Base-by-base conservation (phyloP, 2,888 invertebrate species). In the Sminthurinus aureus region DNA sequence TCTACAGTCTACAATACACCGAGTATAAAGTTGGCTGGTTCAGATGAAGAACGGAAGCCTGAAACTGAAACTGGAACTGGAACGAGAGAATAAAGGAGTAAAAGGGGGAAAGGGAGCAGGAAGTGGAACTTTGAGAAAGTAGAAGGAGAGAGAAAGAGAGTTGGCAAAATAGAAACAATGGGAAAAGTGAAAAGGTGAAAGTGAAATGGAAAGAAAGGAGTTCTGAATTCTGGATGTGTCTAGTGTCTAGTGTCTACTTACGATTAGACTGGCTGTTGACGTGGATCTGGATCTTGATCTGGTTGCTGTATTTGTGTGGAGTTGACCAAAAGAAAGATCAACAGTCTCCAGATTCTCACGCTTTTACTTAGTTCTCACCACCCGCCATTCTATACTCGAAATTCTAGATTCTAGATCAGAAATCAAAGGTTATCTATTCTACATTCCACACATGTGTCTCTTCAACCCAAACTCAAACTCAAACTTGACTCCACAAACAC, bases 391-490 rank as follows among this genome's bases (percentile, higher is more conserved):
- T n/a, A n/a, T n/a, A n/a, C n/a, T n/a, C n/a, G n/a, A n/a, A n/a
- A n/a, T n/a, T n/a, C n/a, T n/a, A n/a, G n/a, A n/a, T n/a, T n/a
- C n/a, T n/a, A n/a, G n/a, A n/a, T n/a, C n/a, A n/a, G 50, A 75
- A 50, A 75, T 75, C 75, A 75, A 75, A 75, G 75, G 75, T 75
- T 75, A 75, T 75, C 75, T 51, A 75, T 75, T 75, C 75, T 51
- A 51, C 75, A 75, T 75, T 75, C 75, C 20, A 51, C 75, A 75
- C 50, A 75, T 75, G 75, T 75, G 75, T 75, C 75, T 51, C 75
- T 75, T 75, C 71, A 71, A 71, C 71, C 24, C 58, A 9, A 9
- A 38, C 38, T 38, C 38, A 38, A 38, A 38, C 38, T 38, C 38
- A 38, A 38, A 38, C 38, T 38, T 6, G 38, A 38, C 38, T 38